Percentiles rank a stretch among this genome's conserved stretches.
Conservation (phyloP, 2,888 invertebrate genomes). For the Endotricha flammealis region DNA sequence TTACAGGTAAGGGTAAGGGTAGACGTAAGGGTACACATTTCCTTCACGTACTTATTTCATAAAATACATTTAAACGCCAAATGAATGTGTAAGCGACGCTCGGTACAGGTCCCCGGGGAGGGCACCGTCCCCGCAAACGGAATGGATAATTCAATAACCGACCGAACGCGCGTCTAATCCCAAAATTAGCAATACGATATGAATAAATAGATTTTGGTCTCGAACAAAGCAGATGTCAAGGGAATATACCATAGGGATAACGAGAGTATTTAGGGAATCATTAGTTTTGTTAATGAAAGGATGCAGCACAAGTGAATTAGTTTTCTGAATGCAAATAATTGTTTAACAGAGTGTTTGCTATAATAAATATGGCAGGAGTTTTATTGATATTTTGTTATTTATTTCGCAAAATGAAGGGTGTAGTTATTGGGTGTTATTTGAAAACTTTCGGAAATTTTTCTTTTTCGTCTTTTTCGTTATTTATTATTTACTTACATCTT, state of each 20-base stretch:
- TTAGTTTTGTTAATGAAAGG: conserved; percentile 61
- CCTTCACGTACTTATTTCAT: conserved; percentile 9
- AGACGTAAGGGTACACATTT: too few relatives aligned
- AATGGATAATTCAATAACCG: conserved; percentile 74
- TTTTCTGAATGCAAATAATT: conserved; percentile 22
- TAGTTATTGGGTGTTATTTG: too few relatives aligned
- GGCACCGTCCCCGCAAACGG: conserved; percentile 61
- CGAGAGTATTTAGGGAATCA: conserved; percentile 52
- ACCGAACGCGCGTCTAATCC: conserved; percentile 70
- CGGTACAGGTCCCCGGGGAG: conserved; percentile 44
- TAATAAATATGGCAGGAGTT: conserved; percentile 12
- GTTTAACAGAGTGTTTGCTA: conserved; percentile 18
- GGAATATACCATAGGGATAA: conserved; percentile 34
- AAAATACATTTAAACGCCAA: conserved; percentile 2
- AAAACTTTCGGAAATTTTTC: too few relatives aligned
- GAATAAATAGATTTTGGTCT: conserved; percentile 59
- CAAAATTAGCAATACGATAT: conserved; percentile 77
- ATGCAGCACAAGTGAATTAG: too few relatives aligned
- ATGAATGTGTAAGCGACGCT: conserved; percentile 15
- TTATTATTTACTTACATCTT: too few relatives aligned
- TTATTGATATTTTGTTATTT: too few relatives aligned
- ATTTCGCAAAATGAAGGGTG: too few relatives aligned
- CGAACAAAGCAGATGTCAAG: conserved; percentile 44
- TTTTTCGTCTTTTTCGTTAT: too few relatives aligned
- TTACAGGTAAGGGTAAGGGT: too few relatives aligned